Conservation (phyloP, 2,888 invertebrate species). For the Orthonevra nobilis region DNA sequence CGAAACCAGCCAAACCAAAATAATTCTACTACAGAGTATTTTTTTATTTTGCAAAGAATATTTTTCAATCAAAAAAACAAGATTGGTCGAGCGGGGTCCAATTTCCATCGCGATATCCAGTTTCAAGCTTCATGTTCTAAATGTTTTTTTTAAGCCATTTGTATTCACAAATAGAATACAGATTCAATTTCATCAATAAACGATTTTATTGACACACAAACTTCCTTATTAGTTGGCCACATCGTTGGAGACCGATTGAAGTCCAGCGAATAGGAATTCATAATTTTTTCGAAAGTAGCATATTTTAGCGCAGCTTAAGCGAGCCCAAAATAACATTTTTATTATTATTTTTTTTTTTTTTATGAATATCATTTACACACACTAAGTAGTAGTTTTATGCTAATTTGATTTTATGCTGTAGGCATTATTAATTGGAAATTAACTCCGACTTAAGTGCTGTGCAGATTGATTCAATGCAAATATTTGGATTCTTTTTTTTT, state of each 20-base stretch:
- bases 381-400: conserved; percentile 9
- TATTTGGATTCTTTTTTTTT: not conserved
- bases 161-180: not conserved
- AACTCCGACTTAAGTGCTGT: not conserved
- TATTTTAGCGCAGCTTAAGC: not conserved
- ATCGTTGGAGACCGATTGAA: not conserved
- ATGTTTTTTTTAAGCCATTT: not conserved
- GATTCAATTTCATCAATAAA: not conserved
- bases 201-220: not conserved
- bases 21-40: too few relatives aligned
- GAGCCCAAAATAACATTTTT: conserved; percentile 3
- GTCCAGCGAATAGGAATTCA: conserved; percentile 2
- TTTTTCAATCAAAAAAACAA: not conserved
- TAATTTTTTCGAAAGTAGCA: conserved; percentile 22
- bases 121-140: not conserved
- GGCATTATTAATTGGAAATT: conserved; percentile 3
- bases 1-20: too few relatives aligned
- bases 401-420: not conserved
- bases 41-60: not conserved
- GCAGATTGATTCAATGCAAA: conserved; percentile 19
- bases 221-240: conserved; percentile 9
- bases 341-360: too few relatives aligned
- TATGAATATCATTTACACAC: conserved; percentile 10
- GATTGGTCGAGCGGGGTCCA: not conserved
- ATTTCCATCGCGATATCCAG: not conserved